phyloP scores from a whole-genome alignment of 2,888 invertebrate species.

The Salpingus planirostris region DNA sequence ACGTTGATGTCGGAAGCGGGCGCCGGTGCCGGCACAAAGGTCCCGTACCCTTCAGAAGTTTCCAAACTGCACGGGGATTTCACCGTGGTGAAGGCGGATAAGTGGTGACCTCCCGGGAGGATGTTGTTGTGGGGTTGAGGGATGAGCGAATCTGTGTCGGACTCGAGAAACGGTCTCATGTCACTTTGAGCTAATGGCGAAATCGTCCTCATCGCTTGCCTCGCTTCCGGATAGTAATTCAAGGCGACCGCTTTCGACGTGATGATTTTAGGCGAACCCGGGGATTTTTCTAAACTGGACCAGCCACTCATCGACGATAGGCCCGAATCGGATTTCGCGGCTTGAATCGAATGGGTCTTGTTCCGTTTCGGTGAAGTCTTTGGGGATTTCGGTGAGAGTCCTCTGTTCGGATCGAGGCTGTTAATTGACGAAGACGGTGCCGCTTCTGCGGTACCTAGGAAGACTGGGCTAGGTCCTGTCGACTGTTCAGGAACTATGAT shows the following conservation, averaged over 20 bases:
- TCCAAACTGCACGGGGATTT: slow-evolving; percentile 46
- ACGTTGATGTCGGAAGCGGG: slow-evolving; percentile 44
- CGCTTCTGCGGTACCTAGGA: slow-evolving; percentile 38
- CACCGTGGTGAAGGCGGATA: slow-evolving; percentile 47
- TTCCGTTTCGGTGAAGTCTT: slow-evolving; percentile 63
- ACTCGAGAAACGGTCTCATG: slow-evolving; percentile 48
- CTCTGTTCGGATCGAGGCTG: slow-evolving; percentile 45
- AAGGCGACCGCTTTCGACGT: slow-evolving; percentile 31
- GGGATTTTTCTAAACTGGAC: slow-evolving; percentile 78
- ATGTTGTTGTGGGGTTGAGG: slow-evolving; percentile 22
- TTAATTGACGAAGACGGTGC: slow-evolving; percentile 35
- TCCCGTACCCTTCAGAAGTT: slow-evolving; percentile 41
- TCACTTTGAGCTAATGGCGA: no score
- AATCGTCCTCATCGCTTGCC: no score
- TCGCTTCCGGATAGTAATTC: no score
- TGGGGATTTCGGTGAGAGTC: slow-evolving; percentile 64
- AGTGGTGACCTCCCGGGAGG: slow-evolving; percentile 44
- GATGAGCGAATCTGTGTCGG: slow-evolving; percentile 42
- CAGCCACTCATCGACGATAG: slow-evolving; percentile 81
- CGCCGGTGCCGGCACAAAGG: slow-evolving; percentile 47
- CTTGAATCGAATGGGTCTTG: slow-evolving; percentile 57
- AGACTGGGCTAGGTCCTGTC: slow-evolving; percentile 39
- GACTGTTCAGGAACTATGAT: slow-evolving; percentile 23
- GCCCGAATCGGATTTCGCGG: slow-evolving; percentile 79
- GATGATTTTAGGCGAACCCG: slow-evolving; percentile 72